Conservation (phyloP, 1,140 invertebrate genomes). For the Musca vetustissima region DNA sequence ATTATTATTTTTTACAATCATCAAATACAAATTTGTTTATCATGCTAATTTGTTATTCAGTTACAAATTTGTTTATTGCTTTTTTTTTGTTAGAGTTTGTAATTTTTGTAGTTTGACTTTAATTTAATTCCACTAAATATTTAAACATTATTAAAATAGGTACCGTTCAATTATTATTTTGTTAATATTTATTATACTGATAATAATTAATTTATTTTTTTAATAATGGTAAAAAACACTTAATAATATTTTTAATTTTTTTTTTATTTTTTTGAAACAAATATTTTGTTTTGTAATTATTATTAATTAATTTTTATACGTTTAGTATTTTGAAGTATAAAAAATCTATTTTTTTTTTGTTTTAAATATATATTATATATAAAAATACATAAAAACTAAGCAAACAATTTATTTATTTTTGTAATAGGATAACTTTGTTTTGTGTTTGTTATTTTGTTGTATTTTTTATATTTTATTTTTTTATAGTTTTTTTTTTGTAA, state of each 20-base stretch:
- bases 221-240: constrained; percentile 24
- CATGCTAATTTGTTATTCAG: neutral
- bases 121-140: constrained; percentile 12
- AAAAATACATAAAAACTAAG: neutral
- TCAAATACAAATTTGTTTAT: constrained; percentile 20
- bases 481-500: neutral
- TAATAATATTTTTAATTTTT: neutral
- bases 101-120: neutral
- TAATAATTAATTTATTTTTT: constrained; percentile 6
- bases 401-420: neutral
- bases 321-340: neutral
- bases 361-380: neutral
- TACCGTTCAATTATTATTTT: constrained; percentile 15
- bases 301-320: constrained; percentile 3
- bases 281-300: neutral
- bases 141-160: constrained; percentile 23
- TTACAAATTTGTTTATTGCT: too few relatives aligned
- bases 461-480: neutral
- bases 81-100: neutral
- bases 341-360: too few relatives aligned
- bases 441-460: neutral
- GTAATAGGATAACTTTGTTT: neutral
- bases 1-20: neutral
- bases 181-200: neutral
- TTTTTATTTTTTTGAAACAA: neutral